Percentiles rank a stretch among this genome's conserved stretches.
Conservation (phyloP, 2,888 invertebrate species). For the Ferdinandea cuprea region DNA sequence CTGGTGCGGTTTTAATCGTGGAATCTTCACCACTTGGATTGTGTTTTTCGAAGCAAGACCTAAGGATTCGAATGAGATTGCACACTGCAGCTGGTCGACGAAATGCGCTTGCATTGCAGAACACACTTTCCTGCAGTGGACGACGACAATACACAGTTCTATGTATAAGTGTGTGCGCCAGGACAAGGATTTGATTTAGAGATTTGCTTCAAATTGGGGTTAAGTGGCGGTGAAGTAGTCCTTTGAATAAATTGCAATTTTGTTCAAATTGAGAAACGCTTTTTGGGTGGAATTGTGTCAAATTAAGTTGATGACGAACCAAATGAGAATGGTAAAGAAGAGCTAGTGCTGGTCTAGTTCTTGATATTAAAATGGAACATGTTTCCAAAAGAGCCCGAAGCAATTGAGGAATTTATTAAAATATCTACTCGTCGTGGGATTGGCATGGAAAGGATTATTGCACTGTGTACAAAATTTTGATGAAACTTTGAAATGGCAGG, state of each 20-base stretch:
- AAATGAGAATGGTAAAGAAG: slow-evolving; percentile 15
- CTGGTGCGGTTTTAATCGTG: slow-evolving; percentile 63
- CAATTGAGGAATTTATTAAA: slow-evolving; percentile 33
- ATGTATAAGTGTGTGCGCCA: slow-evolving; percentile 9
- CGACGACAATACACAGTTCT: slow-evolving; percentile 24
- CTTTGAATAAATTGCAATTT: slow-evolving; percentile 72
- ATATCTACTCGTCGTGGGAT: not conserved
- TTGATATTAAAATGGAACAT: slow-evolving; percentile 49
- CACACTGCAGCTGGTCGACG: slow-evolving; percentile 46
- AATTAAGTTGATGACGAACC: slow-evolving; percentile 59
- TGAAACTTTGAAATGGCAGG: not conserved
- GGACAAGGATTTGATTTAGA: slow-evolving; percentile 70
- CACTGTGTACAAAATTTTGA: not conserved
- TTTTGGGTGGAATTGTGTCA: slow-evolving; percentile 58
- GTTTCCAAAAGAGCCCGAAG: slow-evolving; percentile 34
- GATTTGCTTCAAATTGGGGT: slow-evolving; percentile 68
- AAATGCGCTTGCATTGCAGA: slow-evolving; percentile 58
- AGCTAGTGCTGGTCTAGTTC: slow-evolving; percentile 7
- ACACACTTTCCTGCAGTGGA: slow-evolving; percentile 50
- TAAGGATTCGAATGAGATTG: slow-evolving; percentile 54
- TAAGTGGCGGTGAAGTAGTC: slow-evolving; percentile 71
- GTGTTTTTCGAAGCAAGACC: slow-evolving; percentile 42
- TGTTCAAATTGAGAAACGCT: slow-evolving; percentile 68
- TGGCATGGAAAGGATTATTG: not conserved
- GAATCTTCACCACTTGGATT: slow-evolving; percentile 50